Evolutionary conservation across 2,888 invertebrate species (phyloP).

Genomic region (Atethmia centrago): DNA sequence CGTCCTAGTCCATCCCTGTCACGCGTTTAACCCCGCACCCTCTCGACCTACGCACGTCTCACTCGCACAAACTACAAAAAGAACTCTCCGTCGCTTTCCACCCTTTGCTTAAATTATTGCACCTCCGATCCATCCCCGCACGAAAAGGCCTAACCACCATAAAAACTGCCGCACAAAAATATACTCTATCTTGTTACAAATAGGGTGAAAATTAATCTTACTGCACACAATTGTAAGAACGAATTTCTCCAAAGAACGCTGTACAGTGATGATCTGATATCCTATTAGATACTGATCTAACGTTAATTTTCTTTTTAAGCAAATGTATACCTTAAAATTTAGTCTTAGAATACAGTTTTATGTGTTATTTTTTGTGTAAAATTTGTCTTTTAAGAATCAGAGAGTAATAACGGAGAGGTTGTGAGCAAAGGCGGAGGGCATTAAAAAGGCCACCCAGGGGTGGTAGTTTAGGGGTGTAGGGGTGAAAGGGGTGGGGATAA

Average conservation of each 20-base stretch:
- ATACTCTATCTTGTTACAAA: conserved; percentile 64
- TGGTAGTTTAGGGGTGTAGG: conserved; percentile 65
- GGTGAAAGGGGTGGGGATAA: conserved; percentile 70
- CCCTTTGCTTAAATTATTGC: conserved; percentile 91
- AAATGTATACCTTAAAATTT: conserved; percentile 64
- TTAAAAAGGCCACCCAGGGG: conserved; percentile 82
- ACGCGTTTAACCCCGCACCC: conserved; percentile 88
- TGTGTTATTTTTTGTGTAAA: conserved; percentile 65
- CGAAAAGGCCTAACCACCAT: conserved; percentile 73
- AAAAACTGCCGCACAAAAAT: conserved; percentile 66
- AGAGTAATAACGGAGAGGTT: conserved; percentile 69
- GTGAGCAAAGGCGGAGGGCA: conserved; percentile 78
- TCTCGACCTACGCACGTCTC: conserved; percentile 89
- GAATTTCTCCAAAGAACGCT: conserved; percentile 83
- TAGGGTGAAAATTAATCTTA: conserved; percentile 52
- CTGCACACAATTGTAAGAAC: conserved; percentile 72
- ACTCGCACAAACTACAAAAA: conserved; percentile 91
- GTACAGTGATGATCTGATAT: conserved; percentile 78
- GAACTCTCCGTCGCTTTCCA: conserved; percentile 89
- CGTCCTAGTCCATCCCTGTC: conserved; percentile 76
- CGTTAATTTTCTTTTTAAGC: conserved; percentile 64
- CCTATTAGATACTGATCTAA: conserved; percentile 84
- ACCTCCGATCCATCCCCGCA: conserved; percentile 79
- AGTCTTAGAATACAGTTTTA: conserved; percentile 65
- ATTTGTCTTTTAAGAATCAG: conserved; percentile 81